These are phyloP conservation scores for Coregonus ussuriensis DNA, from an alignment of 2,797 vertebrate species.

Conservation along the genomic window DNA sequence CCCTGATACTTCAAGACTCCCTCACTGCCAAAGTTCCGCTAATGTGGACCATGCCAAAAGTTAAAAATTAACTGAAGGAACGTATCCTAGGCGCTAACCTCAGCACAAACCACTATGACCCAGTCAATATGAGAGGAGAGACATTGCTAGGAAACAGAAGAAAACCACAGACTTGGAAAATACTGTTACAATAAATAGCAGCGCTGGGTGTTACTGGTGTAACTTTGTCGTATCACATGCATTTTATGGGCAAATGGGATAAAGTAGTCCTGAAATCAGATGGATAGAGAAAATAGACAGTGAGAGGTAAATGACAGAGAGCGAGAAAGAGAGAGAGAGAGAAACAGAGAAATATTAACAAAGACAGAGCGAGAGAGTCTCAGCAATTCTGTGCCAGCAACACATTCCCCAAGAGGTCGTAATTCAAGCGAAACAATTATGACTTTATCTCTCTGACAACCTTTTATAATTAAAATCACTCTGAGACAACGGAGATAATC, in stretches of 20 bases:
- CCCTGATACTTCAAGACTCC: slow-evolving; percentile 18
- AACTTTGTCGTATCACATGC: neutral
- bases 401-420: slow-evolving; percentile 15
- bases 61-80: slow-evolving; percentile 2
- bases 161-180: neutral
- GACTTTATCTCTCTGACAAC: slow-evolving; percentile 19
- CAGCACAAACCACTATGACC: neutral
- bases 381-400: neutral
- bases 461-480: slow-evolving; percentile 17
- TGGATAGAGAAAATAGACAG: no score
- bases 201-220: neutral
- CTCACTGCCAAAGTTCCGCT: neutral
- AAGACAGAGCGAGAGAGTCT: no score
- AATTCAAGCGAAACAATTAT: slow-evolving; percentile 20
- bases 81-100: neutral
- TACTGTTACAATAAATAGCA: neutral
- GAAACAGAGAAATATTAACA: no score
- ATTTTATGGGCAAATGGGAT: no score
- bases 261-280: no score
- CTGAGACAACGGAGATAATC: neutral
- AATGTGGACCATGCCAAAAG: neutral
- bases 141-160: neutral
- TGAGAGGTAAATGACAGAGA: no score
- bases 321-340: no score
- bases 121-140: neutral